These are phyloP conservation scores for Rhinopomastus cyanomelas DNA, from an alignment of 2,113 vertebrate genomes.

Conservation along the genomic window DNA sequence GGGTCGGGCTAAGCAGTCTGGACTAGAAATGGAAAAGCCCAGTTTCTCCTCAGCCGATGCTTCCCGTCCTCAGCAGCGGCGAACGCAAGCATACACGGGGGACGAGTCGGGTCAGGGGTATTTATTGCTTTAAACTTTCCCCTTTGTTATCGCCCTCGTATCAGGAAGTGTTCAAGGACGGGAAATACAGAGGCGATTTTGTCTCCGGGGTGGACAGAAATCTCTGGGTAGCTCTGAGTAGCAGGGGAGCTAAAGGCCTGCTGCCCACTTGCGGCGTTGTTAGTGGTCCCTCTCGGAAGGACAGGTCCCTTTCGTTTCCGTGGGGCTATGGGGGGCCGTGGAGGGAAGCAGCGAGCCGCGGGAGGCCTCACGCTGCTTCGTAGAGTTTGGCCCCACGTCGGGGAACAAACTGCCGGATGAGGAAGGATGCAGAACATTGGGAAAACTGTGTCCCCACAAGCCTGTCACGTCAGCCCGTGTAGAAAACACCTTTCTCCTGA, in stretches of 20 bases:
- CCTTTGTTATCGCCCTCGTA: slow-evolving; percentile 54
- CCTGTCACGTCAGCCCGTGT: background rate
- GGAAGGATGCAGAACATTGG: rapidly evolving
- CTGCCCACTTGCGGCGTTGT: background rate
- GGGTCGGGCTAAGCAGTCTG: background rate
- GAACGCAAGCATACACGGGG: background rate
- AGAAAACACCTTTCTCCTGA: too few species aligned
- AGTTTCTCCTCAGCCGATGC: background rate
- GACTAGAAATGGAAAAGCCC: background rate
- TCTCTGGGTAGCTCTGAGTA: background rate
- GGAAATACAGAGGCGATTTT: slow-evolving; percentile 25
- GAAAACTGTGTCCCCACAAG: too few species aligned
- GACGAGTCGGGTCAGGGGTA: background rate
- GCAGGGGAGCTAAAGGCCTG: background rate
- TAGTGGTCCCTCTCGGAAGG: rapidly evolving
- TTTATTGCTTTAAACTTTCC: slow-evolving; percentile 67
- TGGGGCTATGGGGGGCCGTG: rapidly evolving
- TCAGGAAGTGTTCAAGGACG: slow-evolving; percentile 52
- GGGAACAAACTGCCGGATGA: rapidly evolving
- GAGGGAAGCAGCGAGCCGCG: background rate
- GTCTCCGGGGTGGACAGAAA: slow-evolving; percentile 11
- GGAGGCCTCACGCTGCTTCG: rapidly evolving
- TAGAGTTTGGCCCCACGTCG: background rate
- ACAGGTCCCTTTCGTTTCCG: background rate
- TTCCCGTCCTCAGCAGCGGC: background rate